Conservation (phyloP, 2,797 vertebrate genomes). For the Microchirus variegatus region DNA sequence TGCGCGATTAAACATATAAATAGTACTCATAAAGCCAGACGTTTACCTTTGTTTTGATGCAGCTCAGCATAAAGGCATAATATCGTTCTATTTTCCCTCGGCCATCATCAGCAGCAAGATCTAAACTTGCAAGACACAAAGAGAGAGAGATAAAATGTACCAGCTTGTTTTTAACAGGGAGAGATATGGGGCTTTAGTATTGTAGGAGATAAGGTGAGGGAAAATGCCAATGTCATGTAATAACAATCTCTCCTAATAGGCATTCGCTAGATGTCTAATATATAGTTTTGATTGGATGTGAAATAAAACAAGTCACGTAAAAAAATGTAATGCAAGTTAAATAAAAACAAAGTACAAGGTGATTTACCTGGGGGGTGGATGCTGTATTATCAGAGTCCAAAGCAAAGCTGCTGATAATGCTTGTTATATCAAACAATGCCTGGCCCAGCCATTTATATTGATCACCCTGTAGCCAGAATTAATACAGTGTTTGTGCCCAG, state of each 20-base stretch:
- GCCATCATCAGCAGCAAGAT: no score
- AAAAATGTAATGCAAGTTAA: constrained; percentile 1
- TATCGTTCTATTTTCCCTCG: no score
- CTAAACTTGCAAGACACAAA: no score
- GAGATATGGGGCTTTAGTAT: no score
- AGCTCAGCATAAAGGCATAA: no score
- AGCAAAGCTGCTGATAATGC: constrained; percentile 41
- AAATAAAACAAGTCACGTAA: background rate
- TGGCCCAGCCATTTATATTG: constrained; percentile 38
- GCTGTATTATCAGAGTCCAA: constrained; percentile 20
- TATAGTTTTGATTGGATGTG: constrained; percentile 6
- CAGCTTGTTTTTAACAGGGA: no score
- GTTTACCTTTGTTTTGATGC: no score
- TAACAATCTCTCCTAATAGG: background rate
- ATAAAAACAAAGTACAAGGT: constrained; percentile 7
- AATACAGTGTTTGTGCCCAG: constrained; percentile 47
- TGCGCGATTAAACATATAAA: no score
- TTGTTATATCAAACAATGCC: constrained; percentile 49
- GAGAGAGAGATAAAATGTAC: no score
- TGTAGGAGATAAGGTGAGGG: no score
- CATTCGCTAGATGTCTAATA: constrained; percentile 1
- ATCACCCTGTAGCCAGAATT: constrained; percentile 53
- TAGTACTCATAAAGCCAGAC: no score
- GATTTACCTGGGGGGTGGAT: constrained; percentile 24
- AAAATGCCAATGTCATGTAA: no score